Conservation (phyloP, 2,113 vertebrate species). For the Paralichthys olivaceus region DNA sequence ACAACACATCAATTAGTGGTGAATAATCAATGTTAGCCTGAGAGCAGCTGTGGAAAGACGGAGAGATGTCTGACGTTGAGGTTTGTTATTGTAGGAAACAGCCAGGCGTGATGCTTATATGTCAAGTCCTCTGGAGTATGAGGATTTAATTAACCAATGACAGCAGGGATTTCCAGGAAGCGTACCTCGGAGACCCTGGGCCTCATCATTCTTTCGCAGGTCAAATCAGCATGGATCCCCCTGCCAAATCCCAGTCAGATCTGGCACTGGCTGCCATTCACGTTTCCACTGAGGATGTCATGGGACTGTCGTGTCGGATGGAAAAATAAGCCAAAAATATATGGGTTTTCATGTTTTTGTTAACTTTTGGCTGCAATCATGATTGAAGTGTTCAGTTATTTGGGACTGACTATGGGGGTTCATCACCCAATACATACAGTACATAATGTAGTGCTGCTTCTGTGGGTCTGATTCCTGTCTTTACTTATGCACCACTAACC, state of each 20-base stretch:
- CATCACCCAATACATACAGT: not conserved
- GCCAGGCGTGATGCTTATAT: slow-evolving; percentile 63
- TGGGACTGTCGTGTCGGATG: not conserved
- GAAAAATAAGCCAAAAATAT: slow-evolving; percentile 5
- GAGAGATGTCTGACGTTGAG: slow-evolving; percentile 46
- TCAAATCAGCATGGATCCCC: slow-evolving; percentile 53
- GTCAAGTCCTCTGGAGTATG: slow-evolving; percentile 62
- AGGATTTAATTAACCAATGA: slow-evolving; percentile 69
- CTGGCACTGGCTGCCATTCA: slow-evolving; percentile 19
- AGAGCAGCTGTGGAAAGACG: slow-evolving; percentile 53
- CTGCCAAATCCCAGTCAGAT: slow-evolving; percentile 49
- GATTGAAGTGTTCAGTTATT: not conserved
- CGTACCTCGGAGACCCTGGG: slow-evolving; percentile 46
- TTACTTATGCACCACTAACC: not conserved
- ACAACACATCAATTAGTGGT: slow-evolving; percentile 62
- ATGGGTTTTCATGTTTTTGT: not conserved
- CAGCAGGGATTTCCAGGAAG: slow-evolving; percentile 63
- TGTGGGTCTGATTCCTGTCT: not conserved
- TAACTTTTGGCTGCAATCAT: not conserved
- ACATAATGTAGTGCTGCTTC: not conserved
- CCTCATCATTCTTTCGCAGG: slow-evolving; percentile 57
- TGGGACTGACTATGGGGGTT: not conserved
- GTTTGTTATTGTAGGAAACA: slow-evolving; percentile 67
- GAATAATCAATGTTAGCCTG: slow-evolving; percentile 48
- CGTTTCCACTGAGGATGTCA: slow-evolving; percentile 16